Percentiles rank a stretch among this genome's conserved stretches.
These are phyloP conservation scores for Dasypolia templi DNA, from an alignment of 2,888 invertebrate genomes.

Conservation along the genomic window DNA sequence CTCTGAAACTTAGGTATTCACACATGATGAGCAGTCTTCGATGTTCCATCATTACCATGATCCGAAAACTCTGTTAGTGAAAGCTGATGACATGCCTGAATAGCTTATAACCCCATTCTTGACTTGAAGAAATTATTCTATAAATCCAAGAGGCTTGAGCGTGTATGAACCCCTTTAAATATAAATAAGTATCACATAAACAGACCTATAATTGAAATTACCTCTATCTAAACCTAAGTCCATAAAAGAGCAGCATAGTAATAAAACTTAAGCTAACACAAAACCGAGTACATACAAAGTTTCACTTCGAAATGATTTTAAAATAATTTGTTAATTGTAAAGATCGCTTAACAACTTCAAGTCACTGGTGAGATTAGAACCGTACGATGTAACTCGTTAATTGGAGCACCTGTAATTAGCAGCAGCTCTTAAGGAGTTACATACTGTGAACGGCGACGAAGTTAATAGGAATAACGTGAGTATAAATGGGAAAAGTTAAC, in stretches of 20 bases:
- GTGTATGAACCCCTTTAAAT: background rate
- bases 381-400: conserved; percentile 81
- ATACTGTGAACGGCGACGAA: conserved; percentile 82
- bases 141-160: background rate
- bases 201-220: conserved; percentile 12
- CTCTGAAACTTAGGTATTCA: background rate
- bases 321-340: conserved; percentile 62
- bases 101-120: background rate
- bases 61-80: background rate
- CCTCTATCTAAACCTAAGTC: background rate
- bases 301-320: conserved; percentile 37
- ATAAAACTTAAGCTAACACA: conserved; percentile 26
- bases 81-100: background rate
- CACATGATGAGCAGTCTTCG: background rate
- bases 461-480: conserved; percentile 87
- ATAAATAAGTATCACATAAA: background rate
- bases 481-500: conserved; percentile 88
- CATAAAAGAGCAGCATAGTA: conserved; percentile 26
- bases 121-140: background rate
- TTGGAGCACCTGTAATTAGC: conserved; percentile 85
- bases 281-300: conserved; percentile 38
- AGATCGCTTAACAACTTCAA: conserved; percentile 73
- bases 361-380: conserved; percentile 75
- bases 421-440: conserved; percentile 79
- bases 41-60: background rate